These are phyloP conservation scores for Musca domestica DNA, from an alignment of 1,140 invertebrate species.

Conservation along the genomic window DNA sequence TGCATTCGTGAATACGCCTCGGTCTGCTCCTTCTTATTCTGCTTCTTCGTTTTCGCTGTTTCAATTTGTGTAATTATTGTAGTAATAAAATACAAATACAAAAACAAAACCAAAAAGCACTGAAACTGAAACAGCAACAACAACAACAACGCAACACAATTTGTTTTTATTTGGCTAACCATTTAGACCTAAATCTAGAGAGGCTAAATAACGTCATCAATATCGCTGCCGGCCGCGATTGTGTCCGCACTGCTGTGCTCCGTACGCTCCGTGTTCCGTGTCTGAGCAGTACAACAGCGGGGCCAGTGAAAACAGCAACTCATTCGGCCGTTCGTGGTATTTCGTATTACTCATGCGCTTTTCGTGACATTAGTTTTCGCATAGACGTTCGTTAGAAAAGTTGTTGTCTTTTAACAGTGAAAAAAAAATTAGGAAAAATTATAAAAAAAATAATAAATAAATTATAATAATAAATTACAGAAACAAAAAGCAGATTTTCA, in stretches of 20 bases:
- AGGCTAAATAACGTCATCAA: slow-evolving; percentile 20
- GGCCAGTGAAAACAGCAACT: slow-evolving; percentile 47
- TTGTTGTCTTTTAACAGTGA: slow-evolving; percentile 35
- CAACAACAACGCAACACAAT: too few species aligned
- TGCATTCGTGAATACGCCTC: not conserved
- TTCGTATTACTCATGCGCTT: slow-evolving; percentile 51
- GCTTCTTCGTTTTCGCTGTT: not conserved
- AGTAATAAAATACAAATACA: slow-evolving; percentile 20
- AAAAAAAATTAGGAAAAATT: slow-evolving; percentile 29
- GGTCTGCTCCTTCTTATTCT: not conserved
- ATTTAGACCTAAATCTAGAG: slow-evolving; percentile 21
- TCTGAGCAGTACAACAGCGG: too few species aligned
- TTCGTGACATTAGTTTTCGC: slow-evolving; percentile 51
- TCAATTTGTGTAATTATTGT: slow-evolving; percentile 17
- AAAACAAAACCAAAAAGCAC: too few species aligned
- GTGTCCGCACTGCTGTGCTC: not conserved
- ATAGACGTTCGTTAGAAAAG: slow-evolving; percentile 54
- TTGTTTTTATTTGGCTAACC: slow-evolving; percentile 19
- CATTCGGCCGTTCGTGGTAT: slow-evolving; percentile 30
- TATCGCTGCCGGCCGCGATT: not conserved
- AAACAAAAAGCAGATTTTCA: not conserved
- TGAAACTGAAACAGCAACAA: too few species aligned
- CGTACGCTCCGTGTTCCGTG: too few species aligned
- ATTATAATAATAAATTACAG: too few species aligned
- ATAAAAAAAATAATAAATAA: too few species aligned